Conservation (phyloP, 2,113 vertebrate genomes). For the Seriola rivoliana region DNA sequence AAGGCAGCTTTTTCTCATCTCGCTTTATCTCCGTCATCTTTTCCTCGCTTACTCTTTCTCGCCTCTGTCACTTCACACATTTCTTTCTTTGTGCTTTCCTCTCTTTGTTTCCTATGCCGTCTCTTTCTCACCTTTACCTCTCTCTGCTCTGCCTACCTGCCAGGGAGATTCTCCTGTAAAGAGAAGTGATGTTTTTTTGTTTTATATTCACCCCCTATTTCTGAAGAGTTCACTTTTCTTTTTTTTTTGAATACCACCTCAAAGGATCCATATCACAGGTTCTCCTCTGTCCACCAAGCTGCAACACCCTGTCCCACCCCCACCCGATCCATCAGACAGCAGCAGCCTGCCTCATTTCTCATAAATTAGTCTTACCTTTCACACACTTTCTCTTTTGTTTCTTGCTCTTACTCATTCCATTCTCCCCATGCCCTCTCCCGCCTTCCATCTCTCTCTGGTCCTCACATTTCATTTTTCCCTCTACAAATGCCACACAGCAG, state of each 20-base stretch:
- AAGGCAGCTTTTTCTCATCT: conserved; percentile 74
- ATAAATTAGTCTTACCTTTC: conserved; percentile 82
- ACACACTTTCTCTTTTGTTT: conserved; percentile 80
- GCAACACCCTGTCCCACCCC: conserved; percentile 35
- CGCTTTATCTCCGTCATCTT: conserved; percentile 71
- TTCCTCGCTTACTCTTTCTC: conserved; percentile 59
- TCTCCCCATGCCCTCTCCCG: conserved; percentile 78
- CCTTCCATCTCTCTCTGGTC: conserved; percentile 80
- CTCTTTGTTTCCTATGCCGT: conserved; percentile 60
- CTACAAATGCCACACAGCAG: conserved; percentile 82
- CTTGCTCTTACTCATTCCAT: conserved; percentile 80
- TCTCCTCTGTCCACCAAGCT: conserved; percentile 69
- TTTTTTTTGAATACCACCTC: conserved; percentile 66
- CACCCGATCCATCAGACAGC: conserved; percentile 76
- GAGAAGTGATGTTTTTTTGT: conserved; percentile 56
- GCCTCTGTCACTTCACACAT: conserved; percentile 74
- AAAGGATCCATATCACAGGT: conserved; percentile 75
- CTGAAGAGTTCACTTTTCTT: conserved; percentile 66
- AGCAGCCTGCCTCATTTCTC: conserved; percentile 78
- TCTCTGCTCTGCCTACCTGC: conserved; percentile 58
- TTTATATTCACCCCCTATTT: conserved; percentile 73
- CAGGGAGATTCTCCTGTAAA: conserved; percentile 66
- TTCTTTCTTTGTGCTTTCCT: conserved; percentile 49
- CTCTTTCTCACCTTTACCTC: conserved; percentile 67
- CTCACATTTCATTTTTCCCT: conserved; percentile 83